These are phyloP conservation scores for Cataglyphis albicans DNA, from an alignment of 2,888 invertebrate genomes.

Conservation along the genomic window DNA sequence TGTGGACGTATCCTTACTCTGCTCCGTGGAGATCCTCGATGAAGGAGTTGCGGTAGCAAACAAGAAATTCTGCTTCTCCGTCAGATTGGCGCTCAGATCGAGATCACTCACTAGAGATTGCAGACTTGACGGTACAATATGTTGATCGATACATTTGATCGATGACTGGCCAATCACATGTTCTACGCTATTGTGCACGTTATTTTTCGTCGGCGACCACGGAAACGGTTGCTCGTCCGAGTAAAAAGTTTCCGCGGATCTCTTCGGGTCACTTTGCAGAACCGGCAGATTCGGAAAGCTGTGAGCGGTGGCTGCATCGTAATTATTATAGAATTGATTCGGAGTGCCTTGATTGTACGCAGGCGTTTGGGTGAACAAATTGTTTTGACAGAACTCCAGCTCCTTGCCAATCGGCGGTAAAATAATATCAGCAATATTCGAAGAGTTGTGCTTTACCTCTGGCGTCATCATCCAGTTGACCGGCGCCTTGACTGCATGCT, in stretches of 20 bases:
- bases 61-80: constrained; percentile 83
- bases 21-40: constrained; percentile 69
- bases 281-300: constrained; percentile 83
- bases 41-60: constrained; percentile 79
- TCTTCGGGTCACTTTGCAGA: constrained; percentile 81
- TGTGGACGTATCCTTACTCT: constrained; percentile 74
- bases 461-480: constrained; percentile 90
- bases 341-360: constrained; percentile 82
- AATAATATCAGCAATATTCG: constrained; percentile 85
- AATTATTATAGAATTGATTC: constrained; percentile 85
- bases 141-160: constrained; percentile 82
- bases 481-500: constrained; percentile 85
- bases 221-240: constrained; percentile 87
- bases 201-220: constrained; percentile 88
- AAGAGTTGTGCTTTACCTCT: constrained; percentile 85
- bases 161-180: constrained; percentile 80
- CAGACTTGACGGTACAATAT: constrained; percentile 87
- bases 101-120: constrained; percentile 89
- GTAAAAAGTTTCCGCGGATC: constrained; percentile 79
- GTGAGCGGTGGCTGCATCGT: constrained; percentile 80
- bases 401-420: constrained; percentile 86
- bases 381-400: constrained; percentile 84
- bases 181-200: constrained; percentile 81
- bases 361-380: constrained; percentile 82
- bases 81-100: constrained; percentile 86